Evolutionary conservation across 2,888 invertebrate species (phyloP), one percentile per base, ranked within the genome.

Genomic region (Tetropium fuscum): DNA sequence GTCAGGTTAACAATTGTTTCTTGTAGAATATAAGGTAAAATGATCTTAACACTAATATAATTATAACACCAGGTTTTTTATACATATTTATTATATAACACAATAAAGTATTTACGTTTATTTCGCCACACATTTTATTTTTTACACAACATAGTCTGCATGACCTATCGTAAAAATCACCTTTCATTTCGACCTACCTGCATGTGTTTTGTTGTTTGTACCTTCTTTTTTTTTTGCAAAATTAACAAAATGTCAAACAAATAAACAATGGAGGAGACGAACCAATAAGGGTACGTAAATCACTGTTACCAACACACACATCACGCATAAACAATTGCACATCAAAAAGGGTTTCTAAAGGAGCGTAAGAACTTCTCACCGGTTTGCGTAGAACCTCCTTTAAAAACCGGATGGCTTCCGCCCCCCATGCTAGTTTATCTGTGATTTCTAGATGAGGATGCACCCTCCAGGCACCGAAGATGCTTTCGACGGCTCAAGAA

Each of bases 381-480:
- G 4, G n/a, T 8, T 8, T 1, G 8, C 10, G 32, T 2, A 10
- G 11, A 1, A 5, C 32, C 40, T 19, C 40, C 40, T 40, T 10
- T 19, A 18, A 18, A 18, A 18, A 19, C 2, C 38, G n/a, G n/a
- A n/a, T n/a, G n/a, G n/a, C n/a, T n/a, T n/a, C 16, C n/a, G 1
- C n/a, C n/a, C 1, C 8, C 4, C 19, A 8, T n/a, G 19, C 20
- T 6, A 11, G 16, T 47, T 5, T 36, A 36, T 36, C 16, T 58
- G 74, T 77, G 80, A 83, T 69, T 63, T 68, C 51, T 82, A 90
- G 90, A 89, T 88, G 87, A 83, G 89, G 70, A 84, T 87, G 71
- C 86, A 87, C 79, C 89, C 90, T 18, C 89, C 90, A 10, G 89
- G 89, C 71, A 86, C 86, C 67, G 87, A 88, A 48, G 80, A 82